These are phyloP conservation scores for Lepidocyrtoides sp. DNA, from an alignment of 2,888 invertebrate species.

Conservation along the genomic window DNA sequence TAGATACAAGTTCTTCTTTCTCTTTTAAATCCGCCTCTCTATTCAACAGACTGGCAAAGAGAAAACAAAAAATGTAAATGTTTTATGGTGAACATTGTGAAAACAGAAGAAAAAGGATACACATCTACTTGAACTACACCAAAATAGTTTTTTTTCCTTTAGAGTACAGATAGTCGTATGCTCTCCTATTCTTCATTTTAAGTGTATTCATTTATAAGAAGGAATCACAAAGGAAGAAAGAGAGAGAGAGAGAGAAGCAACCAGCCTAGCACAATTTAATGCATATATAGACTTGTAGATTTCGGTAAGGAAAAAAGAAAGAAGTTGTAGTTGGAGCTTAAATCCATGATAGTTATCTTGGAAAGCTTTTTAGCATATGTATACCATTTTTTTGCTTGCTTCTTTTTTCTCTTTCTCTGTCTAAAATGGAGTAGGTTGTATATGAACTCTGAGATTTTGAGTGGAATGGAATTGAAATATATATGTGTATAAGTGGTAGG, in stretches of 20 bases:
- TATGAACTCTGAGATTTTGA: slow-evolving; percentile 62
- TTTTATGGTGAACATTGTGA: slow-evolving; percentile 5
- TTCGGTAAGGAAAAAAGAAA: neutral
- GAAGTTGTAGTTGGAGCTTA: slow-evolving; percentile 18
- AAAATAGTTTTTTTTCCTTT: too few species aligned
- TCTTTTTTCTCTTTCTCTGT: slow-evolving; percentile 12
- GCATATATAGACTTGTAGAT: neutral
- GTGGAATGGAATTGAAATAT: slow-evolving; percentile 47
- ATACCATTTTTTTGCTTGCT: slow-evolving; percentile 46
- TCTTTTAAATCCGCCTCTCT: neutral
- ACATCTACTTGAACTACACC: slow-evolving; percentile 35
- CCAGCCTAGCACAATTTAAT: neutral
- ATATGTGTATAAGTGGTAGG: too few species aligned
- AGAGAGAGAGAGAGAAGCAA: too few species aligned
- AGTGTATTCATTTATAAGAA: slow-evolving; percentile 48
- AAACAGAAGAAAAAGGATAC: slow-evolving; percentile 7
- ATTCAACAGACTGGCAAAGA: neutral
- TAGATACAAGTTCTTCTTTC: too few species aligned
- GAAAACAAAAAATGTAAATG: slow-evolving; percentile 39
- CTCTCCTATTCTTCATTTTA: slow-evolving; percentile 45
- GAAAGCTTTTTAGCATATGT: slow-evolving; percentile 51
- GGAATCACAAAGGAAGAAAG: neutral
- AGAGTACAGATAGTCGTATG: slow-evolving; percentile 15
- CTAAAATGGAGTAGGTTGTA: neutral
- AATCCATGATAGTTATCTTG: slow-evolving; percentile 56